Evolutionary conservation across 2,113 vertebrate genomes (phyloP).

Genomic region (Agelaius phoeniceus): DNA sequence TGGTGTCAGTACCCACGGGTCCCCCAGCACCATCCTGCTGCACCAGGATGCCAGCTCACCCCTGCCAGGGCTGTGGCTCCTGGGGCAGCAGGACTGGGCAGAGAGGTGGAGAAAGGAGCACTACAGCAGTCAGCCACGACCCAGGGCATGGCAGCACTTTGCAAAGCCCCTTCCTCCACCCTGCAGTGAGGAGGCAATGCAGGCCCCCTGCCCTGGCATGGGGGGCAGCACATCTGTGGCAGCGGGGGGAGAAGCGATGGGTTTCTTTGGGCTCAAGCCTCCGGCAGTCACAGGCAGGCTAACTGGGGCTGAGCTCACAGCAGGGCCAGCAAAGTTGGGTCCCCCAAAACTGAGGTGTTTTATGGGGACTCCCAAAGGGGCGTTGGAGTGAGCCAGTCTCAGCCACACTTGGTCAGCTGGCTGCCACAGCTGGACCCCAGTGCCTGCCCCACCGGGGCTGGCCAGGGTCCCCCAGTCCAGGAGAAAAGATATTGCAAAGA

Average conservation of each 20-base stretch:
- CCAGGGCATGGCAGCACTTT: background rate
- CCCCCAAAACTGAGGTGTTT: background rate
- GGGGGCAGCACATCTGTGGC: background rate
- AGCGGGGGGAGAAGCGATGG: background rate
- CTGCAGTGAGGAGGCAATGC: background rate
- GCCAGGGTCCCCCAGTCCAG: background rate
- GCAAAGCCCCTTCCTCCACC: background rate
- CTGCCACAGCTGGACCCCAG: background rate
- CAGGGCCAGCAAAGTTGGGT: background rate
- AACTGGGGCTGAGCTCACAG: background rate
- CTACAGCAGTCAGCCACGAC: background rate
- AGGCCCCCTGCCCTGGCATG: background rate
- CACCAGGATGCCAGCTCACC: background rate
- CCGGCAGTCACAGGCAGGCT: background rate
- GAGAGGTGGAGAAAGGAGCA: background rate
- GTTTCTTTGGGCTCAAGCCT: constrained; percentile 32
- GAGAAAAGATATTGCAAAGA: constrained; percentile 51
- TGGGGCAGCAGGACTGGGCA: background rate
- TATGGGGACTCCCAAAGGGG: background rate
- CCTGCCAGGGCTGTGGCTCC: rapidly evolving
- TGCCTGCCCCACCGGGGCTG: background rate
- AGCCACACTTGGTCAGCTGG: rapidly evolving
- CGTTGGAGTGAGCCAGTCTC: background rate
- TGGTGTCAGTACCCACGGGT: background rate
- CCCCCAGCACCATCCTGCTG: background rate